Evolutionary conservation across 2,888 invertebrate genomes (phyloP).

Genomic region (Miltochrista miniata): DNA sequence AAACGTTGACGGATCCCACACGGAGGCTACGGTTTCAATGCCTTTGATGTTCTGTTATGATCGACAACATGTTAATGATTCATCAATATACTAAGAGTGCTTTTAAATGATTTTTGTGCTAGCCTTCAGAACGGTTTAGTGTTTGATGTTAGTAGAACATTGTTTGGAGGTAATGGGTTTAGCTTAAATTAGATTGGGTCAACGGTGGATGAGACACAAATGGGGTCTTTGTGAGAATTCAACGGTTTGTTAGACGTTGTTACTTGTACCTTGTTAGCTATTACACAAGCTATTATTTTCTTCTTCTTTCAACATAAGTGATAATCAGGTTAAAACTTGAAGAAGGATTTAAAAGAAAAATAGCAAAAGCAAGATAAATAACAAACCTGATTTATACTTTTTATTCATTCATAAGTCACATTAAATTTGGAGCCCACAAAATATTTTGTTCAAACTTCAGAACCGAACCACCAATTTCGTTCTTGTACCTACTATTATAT

Average conservation of each 20-base stretch:
- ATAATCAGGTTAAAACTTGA: no score
- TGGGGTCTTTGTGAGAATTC: constrained; percentile 2
- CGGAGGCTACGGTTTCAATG: constrained; percentile 45
- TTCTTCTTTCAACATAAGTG: no score
- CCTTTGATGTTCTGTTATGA: constrained; percentile 52
- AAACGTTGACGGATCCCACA: constrained; percentile 67
- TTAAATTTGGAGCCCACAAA: no score
- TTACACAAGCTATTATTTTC: no score
- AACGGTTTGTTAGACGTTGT: background rate
- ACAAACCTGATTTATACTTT: no score
- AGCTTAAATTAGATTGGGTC: constrained; percentile 26
- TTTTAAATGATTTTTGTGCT: constrained; percentile 45
- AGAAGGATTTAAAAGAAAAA: no score
- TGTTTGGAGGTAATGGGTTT: constrained; percentile 23
- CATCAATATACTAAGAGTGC: constrained; percentile 45
- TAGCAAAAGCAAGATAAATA: no score
- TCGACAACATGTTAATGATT: constrained; percentile 50
- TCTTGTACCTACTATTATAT: no score
- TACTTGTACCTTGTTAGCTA: no score
- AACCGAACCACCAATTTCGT: no score
- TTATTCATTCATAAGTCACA: no score
- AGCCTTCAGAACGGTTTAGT: constrained; percentile 36
- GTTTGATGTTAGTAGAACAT: constrained; percentile 25
- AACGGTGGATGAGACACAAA: constrained; percentile 4
- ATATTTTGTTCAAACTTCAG: no score